Evolutionary conservation across 2,888 invertebrate genomes (phyloP).

Genomic region (Odontomyia ornata): DNA sequence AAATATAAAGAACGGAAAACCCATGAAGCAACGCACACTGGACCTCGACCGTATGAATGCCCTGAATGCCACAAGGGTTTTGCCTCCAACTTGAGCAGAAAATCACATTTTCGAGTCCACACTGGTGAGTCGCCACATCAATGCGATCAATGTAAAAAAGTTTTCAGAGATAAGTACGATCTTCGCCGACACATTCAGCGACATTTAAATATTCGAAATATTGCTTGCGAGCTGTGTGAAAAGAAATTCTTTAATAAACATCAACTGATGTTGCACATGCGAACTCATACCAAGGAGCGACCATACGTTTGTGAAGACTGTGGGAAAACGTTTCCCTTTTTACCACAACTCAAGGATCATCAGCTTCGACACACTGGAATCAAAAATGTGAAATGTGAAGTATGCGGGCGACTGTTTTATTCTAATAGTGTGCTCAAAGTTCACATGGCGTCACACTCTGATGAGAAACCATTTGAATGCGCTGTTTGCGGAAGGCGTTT

Average conservation of each 20-base stretch:
- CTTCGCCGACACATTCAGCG: conserved; percentile 56
- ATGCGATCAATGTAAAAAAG: conserved; percentile 55
- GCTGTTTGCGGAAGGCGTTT: conserved; percentile 55
- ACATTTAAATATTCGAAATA: conserved; percentile 54
- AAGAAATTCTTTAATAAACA: conserved; percentile 61
- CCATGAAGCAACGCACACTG: conserved; percentile 65
- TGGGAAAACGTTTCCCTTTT: conserved; percentile 55
- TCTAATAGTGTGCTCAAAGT: conserved; percentile 56
- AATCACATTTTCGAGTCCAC: conserved; percentile 56
- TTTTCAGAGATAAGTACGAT: conserved; percentile 56
- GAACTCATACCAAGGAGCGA: conserved; percentile 67
- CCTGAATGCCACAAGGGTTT: conserved; percentile 28
- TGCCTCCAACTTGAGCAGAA: conserved; percentile 16
- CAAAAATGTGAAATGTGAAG: conserved; percentile 54
- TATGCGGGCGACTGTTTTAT: conserved; percentile 55
- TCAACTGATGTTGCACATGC: conserved; percentile 57
- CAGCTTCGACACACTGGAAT: conserved; percentile 55
- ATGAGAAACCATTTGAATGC: conserved; percentile 54
- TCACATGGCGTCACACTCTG: conserved; percentile 56
- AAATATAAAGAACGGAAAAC: conserved; percentile 58
- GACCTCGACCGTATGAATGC: conserved; percentile 65
- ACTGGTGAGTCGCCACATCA: conserved; percentile 55
- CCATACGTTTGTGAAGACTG: conserved; percentile 63
- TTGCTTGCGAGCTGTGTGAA: conserved; percentile 64
- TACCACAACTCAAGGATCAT: conserved; percentile 56